A percentile compares a stretch with the other conserved stretches of the same genome.
These are phyloP conservation scores for Panthera leo DNA, from an alignment of 2,113 vertebrate species.

Conservation along the genomic window DNA sequence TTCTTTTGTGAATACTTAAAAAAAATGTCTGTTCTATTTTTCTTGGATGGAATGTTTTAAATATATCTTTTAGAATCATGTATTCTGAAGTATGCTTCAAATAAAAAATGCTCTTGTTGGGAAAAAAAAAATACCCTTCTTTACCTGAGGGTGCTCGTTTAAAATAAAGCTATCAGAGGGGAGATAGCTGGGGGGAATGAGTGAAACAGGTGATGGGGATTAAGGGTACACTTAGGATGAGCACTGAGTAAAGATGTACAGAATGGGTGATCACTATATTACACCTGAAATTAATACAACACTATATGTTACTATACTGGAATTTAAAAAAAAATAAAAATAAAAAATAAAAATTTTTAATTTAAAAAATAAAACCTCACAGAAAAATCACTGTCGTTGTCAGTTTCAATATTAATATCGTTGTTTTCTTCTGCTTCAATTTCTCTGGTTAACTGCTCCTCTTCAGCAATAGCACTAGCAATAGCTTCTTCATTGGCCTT, in stretches of 20 bases:
- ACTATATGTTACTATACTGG: background rate
- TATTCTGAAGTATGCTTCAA: background rate
- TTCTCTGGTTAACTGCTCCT: slow-evolving; percentile 97
- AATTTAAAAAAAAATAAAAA: background rate
- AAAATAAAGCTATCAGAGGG: background rate
- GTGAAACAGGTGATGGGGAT: background rate
- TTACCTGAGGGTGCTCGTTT: background rate
- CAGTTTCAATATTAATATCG: slow-evolving; percentile 93
- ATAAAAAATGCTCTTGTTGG: background rate
- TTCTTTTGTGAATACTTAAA: background rate
- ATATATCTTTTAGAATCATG: background rate
- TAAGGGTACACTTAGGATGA: background rate
- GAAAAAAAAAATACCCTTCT: background rate
- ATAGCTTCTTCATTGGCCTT: slow-evolving; percentile 99
- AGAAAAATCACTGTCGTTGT: slow-evolving; percentile 95
- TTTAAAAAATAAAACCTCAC: slow-evolving; percentile 84
- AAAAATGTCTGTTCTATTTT: background rate
- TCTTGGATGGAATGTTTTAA: background rate
- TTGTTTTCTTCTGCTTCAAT: slow-evolving; percentile 97
- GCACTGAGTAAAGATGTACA: background rate
- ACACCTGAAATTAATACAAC: background rate
- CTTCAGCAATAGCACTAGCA: slow-evolving; percentile 98
- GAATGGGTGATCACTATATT: background rate
- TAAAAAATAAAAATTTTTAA: background rate
- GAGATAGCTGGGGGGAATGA: background rate